Evolutionary conservation across 2,797 vertebrate genomes (phyloP).

Genomic region (Eutrigla gurnardus): DNA sequence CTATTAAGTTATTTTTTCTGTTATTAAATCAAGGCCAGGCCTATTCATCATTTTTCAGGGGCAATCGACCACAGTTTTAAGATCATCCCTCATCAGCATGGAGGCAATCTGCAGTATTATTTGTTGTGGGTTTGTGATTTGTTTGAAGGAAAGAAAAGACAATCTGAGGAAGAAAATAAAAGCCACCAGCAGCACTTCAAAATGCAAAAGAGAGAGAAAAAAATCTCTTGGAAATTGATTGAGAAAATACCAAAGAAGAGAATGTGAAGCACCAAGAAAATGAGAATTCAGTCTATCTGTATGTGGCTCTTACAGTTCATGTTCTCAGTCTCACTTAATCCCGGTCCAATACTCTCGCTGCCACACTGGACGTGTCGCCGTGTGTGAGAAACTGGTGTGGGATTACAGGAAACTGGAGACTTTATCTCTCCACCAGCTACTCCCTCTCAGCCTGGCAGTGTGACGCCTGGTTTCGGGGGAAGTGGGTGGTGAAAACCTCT

Average conservation of each 20-base stretch:
- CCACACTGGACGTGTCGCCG: conserved; percentile 3
- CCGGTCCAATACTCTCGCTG: background rate
- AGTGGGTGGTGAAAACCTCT: conserved; percentile 52
- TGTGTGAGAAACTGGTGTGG: conserved; percentile 56
- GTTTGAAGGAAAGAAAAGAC: conserved; percentile 5
- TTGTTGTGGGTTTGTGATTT: background rate
- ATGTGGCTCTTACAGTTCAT: background rate
- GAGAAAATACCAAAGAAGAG: background rate
- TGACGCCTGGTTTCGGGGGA: conserved; percentile 43
- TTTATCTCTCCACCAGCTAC: conserved; percentile 63
- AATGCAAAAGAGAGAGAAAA: background rate
- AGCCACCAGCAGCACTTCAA: conserved; percentile 2
- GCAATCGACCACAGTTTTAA: background rate
- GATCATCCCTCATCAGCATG: background rate
- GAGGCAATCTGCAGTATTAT: background rate
- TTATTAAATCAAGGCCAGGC: too few species aligned
- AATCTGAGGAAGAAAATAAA: background rate
- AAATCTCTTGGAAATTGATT: background rate
- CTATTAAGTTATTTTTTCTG: background rate
- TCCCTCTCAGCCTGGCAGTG: conserved; percentile 53
- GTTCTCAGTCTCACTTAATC: conserved; percentile 17
- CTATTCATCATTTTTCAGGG: background rate
- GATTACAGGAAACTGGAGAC: conserved; percentile 70
- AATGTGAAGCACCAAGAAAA: background rate
- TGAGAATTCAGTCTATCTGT: background rate